phyloP scores from a whole-genome alignment of 2,888 invertebrate genomes.

The Nymphalis polychloros region DNA sequence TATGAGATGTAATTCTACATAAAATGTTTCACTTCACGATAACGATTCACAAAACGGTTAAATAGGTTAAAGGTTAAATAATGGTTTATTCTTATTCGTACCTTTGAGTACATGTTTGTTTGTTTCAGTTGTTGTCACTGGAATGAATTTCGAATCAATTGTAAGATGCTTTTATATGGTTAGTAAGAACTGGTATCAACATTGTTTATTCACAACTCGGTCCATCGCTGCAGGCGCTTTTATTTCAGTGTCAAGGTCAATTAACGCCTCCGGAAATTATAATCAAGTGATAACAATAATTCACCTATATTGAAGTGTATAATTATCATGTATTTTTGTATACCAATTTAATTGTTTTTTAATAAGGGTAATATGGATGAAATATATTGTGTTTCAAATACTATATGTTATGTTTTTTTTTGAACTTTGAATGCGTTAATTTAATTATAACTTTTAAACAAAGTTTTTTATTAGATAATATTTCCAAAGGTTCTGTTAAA shows the following conservation, averaged over 20 bases:
- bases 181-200: conserved; percentile 63
- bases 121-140: conserved; percentile 59
- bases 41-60: too few relatives aligned
- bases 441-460: not conserved
- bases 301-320: not conserved
- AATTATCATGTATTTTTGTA: not conserved
- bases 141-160: conserved; percentile 67
- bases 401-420: not conserved
- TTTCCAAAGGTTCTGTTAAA: too few relatives aligned
- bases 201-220: conserved; percentile 35
- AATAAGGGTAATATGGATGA: not conserved
- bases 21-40: too few relatives aligned
- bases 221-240: conserved; percentile 56
- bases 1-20: too few relatives aligned
- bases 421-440: not conserved
- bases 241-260: conserved; percentile 71
- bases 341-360: not conserved
- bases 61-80: too few relatives aligned
- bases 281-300: not conserved
- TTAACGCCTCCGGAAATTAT: conserved; percentile 1
- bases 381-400: not conserved
- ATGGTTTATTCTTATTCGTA: conserved; percentile 42
- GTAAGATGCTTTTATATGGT: conserved; percentile 72
- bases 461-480: not conserved
- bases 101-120: conserved; percentile 76